Conservation (phyloP, 2,888 invertebrate genomes). For the Cybosia mesomella region DNA sequence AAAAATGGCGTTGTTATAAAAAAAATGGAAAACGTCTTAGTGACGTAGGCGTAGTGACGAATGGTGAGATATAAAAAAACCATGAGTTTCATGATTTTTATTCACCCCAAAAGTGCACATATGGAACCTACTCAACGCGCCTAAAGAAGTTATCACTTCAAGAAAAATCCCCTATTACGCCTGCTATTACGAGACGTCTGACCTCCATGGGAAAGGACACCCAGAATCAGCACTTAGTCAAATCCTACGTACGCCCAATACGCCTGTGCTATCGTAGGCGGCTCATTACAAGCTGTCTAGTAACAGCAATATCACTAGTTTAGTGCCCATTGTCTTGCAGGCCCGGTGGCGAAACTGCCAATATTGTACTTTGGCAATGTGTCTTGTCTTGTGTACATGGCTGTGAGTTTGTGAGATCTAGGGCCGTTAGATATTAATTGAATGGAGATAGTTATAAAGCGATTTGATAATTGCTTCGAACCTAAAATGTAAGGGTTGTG, state of each 20-base stretch:
- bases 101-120: too few relatives aligned
- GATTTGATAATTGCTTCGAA: too few relatives aligned
- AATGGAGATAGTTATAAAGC: conserved; percentile 17
- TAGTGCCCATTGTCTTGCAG: conserved; percentile 45
- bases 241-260: conserved; percentile 43
- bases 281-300: conserved; percentile 46
- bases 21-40: too few relatives aligned
- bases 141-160: too few relatives aligned
- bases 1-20: too few relatives aligned
- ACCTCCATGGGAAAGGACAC: conserved; percentile 1
- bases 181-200: too few relatives aligned
- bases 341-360: conserved; percentile 41
- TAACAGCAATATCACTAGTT: conserved; percentile 44
- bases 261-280: conserved; percentile 33
- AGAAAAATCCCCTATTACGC: too few relatives aligned
- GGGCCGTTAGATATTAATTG: conserved; percentile 42
- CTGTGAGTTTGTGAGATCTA: conserved; percentile 28
- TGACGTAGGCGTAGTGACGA: too few relatives aligned
- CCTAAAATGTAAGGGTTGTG: too few relatives aligned
- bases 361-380: conserved; percentile 3
- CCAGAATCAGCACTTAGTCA: conserved; percentile 21
- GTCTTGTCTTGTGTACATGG: conserved; percentile 36
- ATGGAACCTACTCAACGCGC: too few relatives aligned
- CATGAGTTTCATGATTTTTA: too few relatives aligned
- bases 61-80: too few relatives aligned